Conservation (phyloP, 2,888 invertebrate species). For the Urechis unicinctus region DNA sequence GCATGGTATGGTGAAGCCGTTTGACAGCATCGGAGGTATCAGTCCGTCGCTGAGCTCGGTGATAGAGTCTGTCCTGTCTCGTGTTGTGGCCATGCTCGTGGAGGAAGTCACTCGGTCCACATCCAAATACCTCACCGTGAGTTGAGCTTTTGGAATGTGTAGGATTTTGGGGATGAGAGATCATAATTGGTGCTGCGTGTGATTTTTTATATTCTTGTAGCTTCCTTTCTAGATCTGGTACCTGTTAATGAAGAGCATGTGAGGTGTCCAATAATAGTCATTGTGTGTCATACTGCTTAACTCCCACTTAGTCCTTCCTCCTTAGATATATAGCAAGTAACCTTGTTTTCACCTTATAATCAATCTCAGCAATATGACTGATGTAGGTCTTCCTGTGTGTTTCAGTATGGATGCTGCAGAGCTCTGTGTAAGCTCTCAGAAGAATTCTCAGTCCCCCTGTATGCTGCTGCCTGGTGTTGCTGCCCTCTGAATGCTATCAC, state of each 20-base stretch:
- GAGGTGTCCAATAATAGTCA: too few species aligned
- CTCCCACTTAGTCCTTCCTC: too few species aligned
- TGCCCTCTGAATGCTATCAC: constrained; percentile 27
- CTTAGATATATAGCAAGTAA: too few species aligned
- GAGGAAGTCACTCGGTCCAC: constrained; percentile 59
- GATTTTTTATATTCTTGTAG: not conserved
- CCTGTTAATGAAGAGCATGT: not conserved
- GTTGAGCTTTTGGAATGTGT: constrained; percentile 2
- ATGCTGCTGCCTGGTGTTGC: constrained; percentile 65
- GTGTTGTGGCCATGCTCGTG: constrained; percentile 56
- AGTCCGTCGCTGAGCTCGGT: constrained; percentile 16
- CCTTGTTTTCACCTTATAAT: too few species aligned
- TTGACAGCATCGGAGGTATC: constrained; percentile 21
- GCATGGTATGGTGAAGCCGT: constrained; percentile 53
- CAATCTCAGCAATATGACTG: too few species aligned
- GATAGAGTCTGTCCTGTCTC: constrained; percentile 57
- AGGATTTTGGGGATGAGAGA: too few species aligned
- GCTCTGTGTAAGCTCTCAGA: constrained; percentile 63
- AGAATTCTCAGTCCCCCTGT: constrained; percentile 64
- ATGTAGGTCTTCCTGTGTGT: not conserved
- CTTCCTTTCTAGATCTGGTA: not conserved
- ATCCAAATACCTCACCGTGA: constrained; percentile 65
- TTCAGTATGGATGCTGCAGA: constrained; percentile 62
- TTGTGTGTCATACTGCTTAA: too few species aligned
- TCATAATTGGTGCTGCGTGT: not conserved